Evolutionary conservation across 2,797 vertebrate genomes (phyloP), one percentile per base, ranked within the genome.

Genomic region (Antennarius maculatus): DNA sequence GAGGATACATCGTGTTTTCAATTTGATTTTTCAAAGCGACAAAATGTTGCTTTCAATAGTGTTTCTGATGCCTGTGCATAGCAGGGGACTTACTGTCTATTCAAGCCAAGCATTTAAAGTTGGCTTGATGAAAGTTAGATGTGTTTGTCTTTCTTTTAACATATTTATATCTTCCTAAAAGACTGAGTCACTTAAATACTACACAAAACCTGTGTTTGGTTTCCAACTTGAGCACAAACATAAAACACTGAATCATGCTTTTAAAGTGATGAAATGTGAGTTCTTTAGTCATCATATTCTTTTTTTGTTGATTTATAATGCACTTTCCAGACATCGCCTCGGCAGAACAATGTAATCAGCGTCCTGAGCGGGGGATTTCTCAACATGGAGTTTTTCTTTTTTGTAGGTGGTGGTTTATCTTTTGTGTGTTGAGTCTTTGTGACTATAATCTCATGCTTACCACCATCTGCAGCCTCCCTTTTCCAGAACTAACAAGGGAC

Each of bases 21-120:
- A 28, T 51, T 49, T 45, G 34, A 69, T 61, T 70, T 82, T 68
- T 75, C 37, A 61, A 27, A 77, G 63, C 42, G 62, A 72, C 72
- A 65, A 50, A 66, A 65, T 1, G 2, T 29, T 28, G 48, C 29
- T 66, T 56, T 17, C n/a, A 56, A 74, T 62, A 68, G 27, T 7
- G 3, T 53, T 13, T 37, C 48, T 28, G 17, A 61, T 27, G 28
- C n/a, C 10, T 7, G 10, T 10, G 37, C 37, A 39, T 39, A 39
- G 37, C 10, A 39, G 37, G 37, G 31, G 31, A 34, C 31, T 34
- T 34, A 34, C 7, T 39, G 9, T 34, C 31, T 8, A 34, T 34
- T 34, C 31, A 34, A 34, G 31, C 31, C 31, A 34, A 34, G 31
- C 5, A 34, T 34, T 34, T 34, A 3, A 34, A 8, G 31, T 8